Conservation (phyloP, 2,888 invertebrate species). For the Pristionchus exspectatus region DNA sequence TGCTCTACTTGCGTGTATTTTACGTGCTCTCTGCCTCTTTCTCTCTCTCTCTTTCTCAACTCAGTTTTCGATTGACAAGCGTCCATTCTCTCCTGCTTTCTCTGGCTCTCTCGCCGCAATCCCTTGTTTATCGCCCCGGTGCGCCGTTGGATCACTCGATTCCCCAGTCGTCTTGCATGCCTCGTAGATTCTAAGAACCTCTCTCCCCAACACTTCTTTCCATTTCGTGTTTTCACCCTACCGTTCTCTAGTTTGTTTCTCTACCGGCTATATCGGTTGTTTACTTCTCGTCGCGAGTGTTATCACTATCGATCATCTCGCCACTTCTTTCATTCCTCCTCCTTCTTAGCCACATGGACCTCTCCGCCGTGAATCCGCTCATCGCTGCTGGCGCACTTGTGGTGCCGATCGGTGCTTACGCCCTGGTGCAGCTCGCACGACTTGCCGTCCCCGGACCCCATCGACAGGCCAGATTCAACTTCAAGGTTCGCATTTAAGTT, state of each 20-base stretch:
- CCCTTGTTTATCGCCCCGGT: slow-evolving; percentile 35
- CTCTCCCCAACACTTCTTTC: neutral
- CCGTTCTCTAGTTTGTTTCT: neutral
- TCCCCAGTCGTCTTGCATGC: neutral
- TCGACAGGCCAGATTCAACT: slow-evolving; percentile 64
- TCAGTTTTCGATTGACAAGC: slow-evolving; percentile 1
- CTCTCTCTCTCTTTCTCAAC: slow-evolving; percentile 2
- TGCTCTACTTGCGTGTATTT: neutral
- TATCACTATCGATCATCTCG: neutral
- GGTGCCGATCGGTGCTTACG: slow-evolving; percentile 61
- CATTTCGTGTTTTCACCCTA: neutral
- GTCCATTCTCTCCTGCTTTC: neutral
- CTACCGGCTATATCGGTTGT: neutral
- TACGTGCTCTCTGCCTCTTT: neutral
- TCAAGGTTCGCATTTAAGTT: slow-evolving; percentile 55
- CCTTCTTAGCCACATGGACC: neutral
- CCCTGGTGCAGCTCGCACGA: slow-evolving; percentile 57
- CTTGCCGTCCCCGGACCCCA: slow-evolving; percentile 72
- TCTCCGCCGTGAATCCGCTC: slow-evolving; percentile 54
- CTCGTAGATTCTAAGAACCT: neutral
- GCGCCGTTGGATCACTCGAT: neutral
- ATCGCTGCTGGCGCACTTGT: slow-evolving; percentile 58
- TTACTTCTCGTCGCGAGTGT: neutral
- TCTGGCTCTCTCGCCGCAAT: neutral
- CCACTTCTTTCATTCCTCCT: neutral